phyloP scores from a whole-genome alignment of 2,797 vertebrate genomes.

The Enteromius viviparus region DNA sequence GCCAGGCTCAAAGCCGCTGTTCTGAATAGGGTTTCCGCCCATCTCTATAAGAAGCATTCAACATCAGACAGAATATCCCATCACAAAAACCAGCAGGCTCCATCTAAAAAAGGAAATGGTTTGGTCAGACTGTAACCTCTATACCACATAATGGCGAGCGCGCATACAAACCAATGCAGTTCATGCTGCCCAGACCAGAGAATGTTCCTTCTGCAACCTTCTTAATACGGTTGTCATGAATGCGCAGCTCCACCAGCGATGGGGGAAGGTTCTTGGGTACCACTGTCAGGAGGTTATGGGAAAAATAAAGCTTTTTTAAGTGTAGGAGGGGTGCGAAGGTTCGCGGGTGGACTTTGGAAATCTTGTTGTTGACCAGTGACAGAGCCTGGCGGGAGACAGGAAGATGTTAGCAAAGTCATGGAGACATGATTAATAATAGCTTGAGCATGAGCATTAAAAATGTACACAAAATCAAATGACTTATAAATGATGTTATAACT shows the following conservation, averaged over 20 bases:
- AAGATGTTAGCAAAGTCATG: conserved; percentile 14
- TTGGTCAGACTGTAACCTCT: conserved; percentile 51
- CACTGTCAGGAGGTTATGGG: conserved; percentile 85
- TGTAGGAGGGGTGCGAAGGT: conserved; percentile 81
- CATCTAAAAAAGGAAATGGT: conserved; percentile 55
- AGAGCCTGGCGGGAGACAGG: conserved; percentile 77
- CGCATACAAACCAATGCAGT: conserved; percentile 85
- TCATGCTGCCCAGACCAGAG: conserved; percentile 83
- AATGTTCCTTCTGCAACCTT: conserved; percentile 85
- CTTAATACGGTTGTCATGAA: conserved; percentile 91
- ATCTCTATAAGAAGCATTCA: conserved; percentile 80
- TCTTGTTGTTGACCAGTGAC: conserved; percentile 89
- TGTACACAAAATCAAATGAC: conserved; percentile 21
- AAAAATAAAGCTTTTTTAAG: conserved; percentile 93
- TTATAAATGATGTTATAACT: conserved; percentile 38
- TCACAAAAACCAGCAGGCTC: conserved; percentile 57
- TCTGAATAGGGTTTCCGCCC: conserved; percentile 91
- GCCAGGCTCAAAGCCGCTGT: conserved; percentile 90
- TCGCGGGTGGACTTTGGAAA: conserved; percentile 87
- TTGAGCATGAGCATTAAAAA: conserved; percentile 12
- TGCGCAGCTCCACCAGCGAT: conserved; percentile 88
- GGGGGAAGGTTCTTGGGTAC: conserved; percentile 85
- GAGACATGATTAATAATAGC: conserved; percentile 51
- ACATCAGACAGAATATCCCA: conserved; percentile 55
- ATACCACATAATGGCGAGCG: conserved; percentile 50